These are phyloP conservation scores for Stomatorhinus walkeri DNA, from an alignment of 2,797 vertebrate genomes.

Conservation along the genomic window DNA sequence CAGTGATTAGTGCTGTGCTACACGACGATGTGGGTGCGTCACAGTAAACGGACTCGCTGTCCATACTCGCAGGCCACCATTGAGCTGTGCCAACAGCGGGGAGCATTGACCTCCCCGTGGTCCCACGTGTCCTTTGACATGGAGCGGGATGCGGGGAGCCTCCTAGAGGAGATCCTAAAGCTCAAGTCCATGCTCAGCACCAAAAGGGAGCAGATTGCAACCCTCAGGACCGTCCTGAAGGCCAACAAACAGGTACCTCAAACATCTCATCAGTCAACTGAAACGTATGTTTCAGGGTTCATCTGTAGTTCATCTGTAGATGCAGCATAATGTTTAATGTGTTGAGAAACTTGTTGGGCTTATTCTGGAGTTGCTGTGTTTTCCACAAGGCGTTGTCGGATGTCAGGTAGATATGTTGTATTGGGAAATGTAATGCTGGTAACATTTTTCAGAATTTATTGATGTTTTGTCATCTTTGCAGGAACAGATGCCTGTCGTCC, in stretches of 20 bases:
- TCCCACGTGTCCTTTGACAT: constrained; percentile 51
- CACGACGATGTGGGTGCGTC: background rate
- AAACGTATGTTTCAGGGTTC: background rate
- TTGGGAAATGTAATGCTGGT: background rate
- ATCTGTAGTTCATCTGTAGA: background rate
- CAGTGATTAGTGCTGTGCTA: background rate
- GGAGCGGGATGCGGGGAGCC: constrained; percentile 67
- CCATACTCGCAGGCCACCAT: constrained; percentile 59
- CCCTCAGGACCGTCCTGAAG: constrained; percentile 77
- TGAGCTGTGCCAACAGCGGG: constrained; percentile 65
- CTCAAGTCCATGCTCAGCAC: constrained; percentile 80
- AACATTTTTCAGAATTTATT: background rate
- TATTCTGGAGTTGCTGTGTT: background rate
- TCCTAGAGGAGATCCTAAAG: constrained; percentile 74
- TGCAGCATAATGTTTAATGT: background rate
- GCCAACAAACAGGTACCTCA: constrained; percentile 74
- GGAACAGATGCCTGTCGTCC: background rate
- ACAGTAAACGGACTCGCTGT: background rate
- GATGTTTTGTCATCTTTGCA: background rate
- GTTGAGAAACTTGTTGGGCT: background rate
- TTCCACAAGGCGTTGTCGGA: background rate
- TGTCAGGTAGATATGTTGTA: background rate
- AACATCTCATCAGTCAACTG: background rate
- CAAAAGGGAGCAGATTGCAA: constrained; percentile 79
- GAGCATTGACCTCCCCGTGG: constrained; percentile 56